Evolutionary conservation across 2,888 invertebrate species (phyloP).

Genomic region (Halictus quadricinctus): DNA sequence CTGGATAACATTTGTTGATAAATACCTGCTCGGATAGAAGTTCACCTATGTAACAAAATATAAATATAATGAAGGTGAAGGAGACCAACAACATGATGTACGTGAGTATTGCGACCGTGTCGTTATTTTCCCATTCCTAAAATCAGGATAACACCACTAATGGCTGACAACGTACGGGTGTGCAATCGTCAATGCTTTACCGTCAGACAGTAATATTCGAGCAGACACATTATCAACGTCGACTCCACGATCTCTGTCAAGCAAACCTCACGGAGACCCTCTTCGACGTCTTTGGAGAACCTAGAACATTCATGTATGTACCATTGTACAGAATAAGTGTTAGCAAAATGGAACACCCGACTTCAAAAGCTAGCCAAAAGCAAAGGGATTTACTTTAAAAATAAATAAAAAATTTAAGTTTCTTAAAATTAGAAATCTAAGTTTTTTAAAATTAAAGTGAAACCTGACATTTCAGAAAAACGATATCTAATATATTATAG

Average conservation of each 20-base stretch:
- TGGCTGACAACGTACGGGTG: constrained; percentile 37
- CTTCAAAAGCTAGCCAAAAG: not conserved
- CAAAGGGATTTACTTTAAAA: too few relatives aligned
- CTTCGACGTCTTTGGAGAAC: constrained; percentile 47
- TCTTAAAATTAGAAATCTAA: too few relatives aligned
- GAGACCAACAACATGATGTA: constrained; percentile 6
- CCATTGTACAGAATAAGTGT: not conserved
- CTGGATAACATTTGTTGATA: not conserved
- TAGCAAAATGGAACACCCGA: not conserved
- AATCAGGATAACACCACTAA: constrained; percentile 31
- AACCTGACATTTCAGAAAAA: not conserved
- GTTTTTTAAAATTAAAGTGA: not conserved
- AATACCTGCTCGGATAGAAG: constrained; percentile 58
- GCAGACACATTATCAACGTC: constrained; percentile 75
- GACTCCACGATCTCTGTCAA: constrained; percentile 74
- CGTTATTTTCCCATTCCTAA: constrained; percentile 53
- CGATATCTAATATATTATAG: not conserved
- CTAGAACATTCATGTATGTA: constrained; percentile 20
- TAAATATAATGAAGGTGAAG: constrained; percentile 53
- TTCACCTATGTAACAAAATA: constrained; percentile 62
- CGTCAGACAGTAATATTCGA: constrained; percentile 75
- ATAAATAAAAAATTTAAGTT: too few relatives aligned
- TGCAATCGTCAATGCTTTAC: constrained; percentile 51
- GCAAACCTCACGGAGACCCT: constrained; percentile 70
- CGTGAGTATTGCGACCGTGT: not conserved